Percentiles rank a stretch among this genome's conserved stretches.
Evolutionary conservation across 1,140 invertebrate genomes (phyloP).

Genomic region (Procambarus clarkii): DNA sequence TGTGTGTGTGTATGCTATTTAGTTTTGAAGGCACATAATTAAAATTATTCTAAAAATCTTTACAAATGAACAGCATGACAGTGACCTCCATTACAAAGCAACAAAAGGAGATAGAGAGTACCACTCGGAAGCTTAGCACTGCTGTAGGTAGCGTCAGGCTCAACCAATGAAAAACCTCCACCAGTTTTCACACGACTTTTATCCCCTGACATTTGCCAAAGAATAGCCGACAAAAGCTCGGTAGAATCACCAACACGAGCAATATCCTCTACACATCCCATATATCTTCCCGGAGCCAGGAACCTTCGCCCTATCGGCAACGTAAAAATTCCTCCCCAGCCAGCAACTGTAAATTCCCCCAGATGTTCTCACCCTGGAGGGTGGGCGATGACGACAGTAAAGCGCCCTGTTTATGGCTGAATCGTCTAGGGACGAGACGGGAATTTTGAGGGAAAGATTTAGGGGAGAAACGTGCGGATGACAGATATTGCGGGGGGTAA

Average conservation of each 20-base stretch:
- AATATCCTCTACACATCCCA: not conserved
- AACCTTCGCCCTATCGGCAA: not conserved
- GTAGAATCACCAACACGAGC: not conserved
- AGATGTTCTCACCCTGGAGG: not conserved
- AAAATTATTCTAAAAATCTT: too few relatives aligned
- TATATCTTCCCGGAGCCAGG: not conserved
- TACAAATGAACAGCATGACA: too few relatives aligned
- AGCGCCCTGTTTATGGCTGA: constrained; percentile 2
- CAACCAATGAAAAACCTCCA: too few relatives aligned
- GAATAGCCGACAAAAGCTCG: not conserved
- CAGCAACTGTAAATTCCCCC: not conserved
- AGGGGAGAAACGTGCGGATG: constrained; percentile 1
- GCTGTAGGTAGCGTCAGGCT: too few relatives aligned
- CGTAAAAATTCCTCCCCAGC: not conserved
- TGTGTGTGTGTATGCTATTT: not conserved
- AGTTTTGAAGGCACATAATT: too few relatives aligned
- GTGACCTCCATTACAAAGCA: too few relatives aligned
- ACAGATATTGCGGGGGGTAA: constrained; percentile 15
- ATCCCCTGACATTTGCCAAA: not conserved
- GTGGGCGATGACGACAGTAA: not conserved
- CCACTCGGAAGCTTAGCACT: too few relatives aligned
- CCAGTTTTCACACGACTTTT: not conserved
- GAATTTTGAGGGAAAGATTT: constrained; percentile 15
- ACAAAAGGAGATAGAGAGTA: too few relatives aligned
- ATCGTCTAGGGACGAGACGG: not conserved